phyloP scores from a whole-genome alignment of 2,888 invertebrate genomes.

The Volucella bombylans region DNA sequence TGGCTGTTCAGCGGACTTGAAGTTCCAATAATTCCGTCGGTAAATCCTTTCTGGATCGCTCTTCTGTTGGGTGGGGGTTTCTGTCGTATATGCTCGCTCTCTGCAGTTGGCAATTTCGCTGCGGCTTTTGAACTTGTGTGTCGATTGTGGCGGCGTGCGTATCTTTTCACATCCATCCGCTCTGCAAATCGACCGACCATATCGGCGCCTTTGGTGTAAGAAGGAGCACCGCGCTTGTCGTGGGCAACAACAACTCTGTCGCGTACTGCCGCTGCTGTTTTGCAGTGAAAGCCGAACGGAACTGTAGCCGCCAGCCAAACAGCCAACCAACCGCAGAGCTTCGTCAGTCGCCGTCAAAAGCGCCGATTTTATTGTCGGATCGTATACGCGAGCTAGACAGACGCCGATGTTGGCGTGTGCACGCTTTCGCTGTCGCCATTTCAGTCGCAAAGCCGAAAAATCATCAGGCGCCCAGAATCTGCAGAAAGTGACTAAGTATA shows the following conservation, averaged over 20 bases:
- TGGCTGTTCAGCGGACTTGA: conserved; percentile 71
- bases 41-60: conserved; percentile 59
- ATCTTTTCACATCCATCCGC: no score
- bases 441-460: conserved; percentile 72
- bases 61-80: no score
- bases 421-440: conserved; percentile 71
- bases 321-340: background rate
- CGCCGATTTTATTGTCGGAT: conserved; percentile 43
- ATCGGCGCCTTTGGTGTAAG: no score
- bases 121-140: no score
- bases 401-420: conserved; percentile 60
- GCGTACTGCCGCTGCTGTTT: no score
- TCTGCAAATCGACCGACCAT: no score
- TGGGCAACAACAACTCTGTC: no score
- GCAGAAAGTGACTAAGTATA: background rate
- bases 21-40: conserved; percentile 72
- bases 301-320: conserved; percentile 9
- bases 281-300: conserved; percentile 9
- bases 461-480: conserved; percentile 44
- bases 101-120: no score
- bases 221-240: background rate
- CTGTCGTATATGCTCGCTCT: no score
- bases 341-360: conserved; percentile 16
- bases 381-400: conserved; percentile 36
- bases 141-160: no score